Base-by-base conservation (phyloP, 1,140 invertebrate genomes). In the Camponotus pennsylvanicus region DNA sequence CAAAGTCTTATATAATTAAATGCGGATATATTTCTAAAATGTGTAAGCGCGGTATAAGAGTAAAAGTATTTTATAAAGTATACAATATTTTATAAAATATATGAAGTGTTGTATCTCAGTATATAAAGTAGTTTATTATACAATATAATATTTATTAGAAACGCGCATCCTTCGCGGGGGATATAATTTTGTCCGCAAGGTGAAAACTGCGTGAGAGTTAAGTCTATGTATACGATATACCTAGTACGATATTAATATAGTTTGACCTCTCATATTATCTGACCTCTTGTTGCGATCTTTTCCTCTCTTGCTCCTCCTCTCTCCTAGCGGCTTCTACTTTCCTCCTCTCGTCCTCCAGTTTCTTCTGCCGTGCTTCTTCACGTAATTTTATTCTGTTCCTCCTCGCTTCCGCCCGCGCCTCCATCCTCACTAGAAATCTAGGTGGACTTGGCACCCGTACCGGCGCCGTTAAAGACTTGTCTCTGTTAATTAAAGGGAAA, bases 401-500 rank as follows among this genome's bases (percentile, higher is more conserved):
- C 71, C 93, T 88, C 0, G 85, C 91, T 70, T 92, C 88, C 9
- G 92, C 92, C 11, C 93, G 88, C 7, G 89, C 93, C 86, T 94
- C 92, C 93, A 94, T 93, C 57, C 91, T 90, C 0, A 79, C 63
- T 0, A 94, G 59, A 75, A 95, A 95, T 87, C 87, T 91, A 3
- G 94, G 93, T 8, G 93, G 91, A 87, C 89, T 93, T 18, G 90
- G 87, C 13, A 92, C 71, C 79, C 67, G 69, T 64, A 85, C 63
- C 15, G 89, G 69, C 77, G 59, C 32, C 52, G 34, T 89, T 45
- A 78, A 4, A 57, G 32, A 88, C 70, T 91, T 90, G 49, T 92
- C 83, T 18, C 92, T 92, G 59, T 82, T 15, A 40, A 61, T 61
- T 61, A 45, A 71, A 34, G 11, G 63, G 7, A 57, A 55, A 52